Percentiles rank a stretch among this genome's conserved stretches.
Evolutionary conservation across 1,140 invertebrate genomes (phyloP).

Genomic region (Bactericera cockerelli): DNA sequence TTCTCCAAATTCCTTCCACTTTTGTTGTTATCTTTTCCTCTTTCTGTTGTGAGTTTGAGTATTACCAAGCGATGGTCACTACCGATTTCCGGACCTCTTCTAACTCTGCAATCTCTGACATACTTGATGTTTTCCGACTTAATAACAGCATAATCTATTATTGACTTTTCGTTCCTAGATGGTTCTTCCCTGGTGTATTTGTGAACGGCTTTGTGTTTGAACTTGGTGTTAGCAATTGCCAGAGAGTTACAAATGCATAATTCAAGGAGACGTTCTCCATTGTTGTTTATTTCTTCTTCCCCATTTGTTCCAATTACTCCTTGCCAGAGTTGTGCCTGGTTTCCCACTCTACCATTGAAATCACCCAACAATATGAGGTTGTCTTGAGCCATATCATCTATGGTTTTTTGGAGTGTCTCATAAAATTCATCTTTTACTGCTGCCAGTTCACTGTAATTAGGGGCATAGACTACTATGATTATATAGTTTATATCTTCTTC

Average conservation of each 20-base stretch:
- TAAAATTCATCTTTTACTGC: constrained; percentile 9
- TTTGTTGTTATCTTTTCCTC: background rate
- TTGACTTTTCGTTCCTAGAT: background rate
- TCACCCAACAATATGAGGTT: constrained; percentile 9
- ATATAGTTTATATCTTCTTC: background rate
- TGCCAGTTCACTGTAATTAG: background rate
- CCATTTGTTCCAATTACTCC: constrained; percentile 10
- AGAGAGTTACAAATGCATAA: background rate
- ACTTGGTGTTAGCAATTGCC: constrained; percentile 4
- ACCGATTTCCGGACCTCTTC: background rate
- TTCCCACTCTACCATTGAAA: constrained; percentile 8
- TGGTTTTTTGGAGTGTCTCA: constrained; percentile 10
- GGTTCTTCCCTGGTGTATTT: background rate
- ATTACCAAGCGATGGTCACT: constrained; percentile 5
- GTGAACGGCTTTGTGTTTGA: constrained; percentile 9
- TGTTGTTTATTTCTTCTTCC: background rate
- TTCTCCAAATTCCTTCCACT: constrained; percentile 9
- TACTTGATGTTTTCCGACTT: background rate
- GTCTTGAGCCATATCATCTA: background rate
- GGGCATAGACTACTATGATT: background rate
- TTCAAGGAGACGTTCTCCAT: constrained; percentile 9
- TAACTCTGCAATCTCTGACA: background rate
- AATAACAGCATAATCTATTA: background rate
- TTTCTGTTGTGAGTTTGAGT: background rate
- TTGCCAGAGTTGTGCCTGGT: background rate